Percentiles rank a stretch among this genome's conserved stretches.
These are phyloP conservation scores for Anthoscopus minutus DNA, from an alignment of 2,113 vertebrate genomes.

Conservation along the genomic window DNA sequence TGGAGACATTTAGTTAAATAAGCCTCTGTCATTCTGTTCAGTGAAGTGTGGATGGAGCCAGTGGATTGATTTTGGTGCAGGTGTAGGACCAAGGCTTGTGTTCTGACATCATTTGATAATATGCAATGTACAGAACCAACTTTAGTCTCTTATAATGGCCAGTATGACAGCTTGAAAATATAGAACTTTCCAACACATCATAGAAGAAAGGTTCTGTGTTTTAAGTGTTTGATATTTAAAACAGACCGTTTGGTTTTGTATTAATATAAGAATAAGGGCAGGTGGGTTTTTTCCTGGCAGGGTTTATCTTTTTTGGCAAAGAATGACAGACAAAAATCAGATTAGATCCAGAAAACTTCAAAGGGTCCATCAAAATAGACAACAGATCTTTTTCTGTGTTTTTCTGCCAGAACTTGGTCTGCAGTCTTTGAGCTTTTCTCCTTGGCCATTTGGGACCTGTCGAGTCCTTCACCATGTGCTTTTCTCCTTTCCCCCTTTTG, in stretches of 20 bases:
- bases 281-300: constrained; percentile 40
- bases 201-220: constrained; percentile 1
- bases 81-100: background rate
- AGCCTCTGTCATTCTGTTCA: background rate
- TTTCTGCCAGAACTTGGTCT: constrained; percentile 45
- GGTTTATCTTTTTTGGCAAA: constrained; percentile 59
- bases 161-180: background rate
- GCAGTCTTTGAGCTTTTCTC: constrained; percentile 29
- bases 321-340: constrained; percentile 42
- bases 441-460: constrained; percentile 43
- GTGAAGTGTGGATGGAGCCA: background rate
- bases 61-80: background rate
- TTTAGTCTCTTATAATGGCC: background rate
- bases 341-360: constrained; percentile 64
- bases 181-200: background rate
- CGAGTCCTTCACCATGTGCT: constrained; percentile 35
- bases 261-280: background rate
- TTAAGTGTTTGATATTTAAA: constrained; percentile 36
- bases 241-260: constrained; percentile 36
- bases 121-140: background rate
- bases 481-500: constrained; percentile 4
- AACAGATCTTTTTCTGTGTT: constrained; percentile 49
- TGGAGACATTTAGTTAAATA: background rate
- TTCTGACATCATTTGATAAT: background rate
- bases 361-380: constrained; percentile 44